Conservation (phyloP, 2,113 vertebrate species). For the Phalacrocorax brasilianus region DNA sequence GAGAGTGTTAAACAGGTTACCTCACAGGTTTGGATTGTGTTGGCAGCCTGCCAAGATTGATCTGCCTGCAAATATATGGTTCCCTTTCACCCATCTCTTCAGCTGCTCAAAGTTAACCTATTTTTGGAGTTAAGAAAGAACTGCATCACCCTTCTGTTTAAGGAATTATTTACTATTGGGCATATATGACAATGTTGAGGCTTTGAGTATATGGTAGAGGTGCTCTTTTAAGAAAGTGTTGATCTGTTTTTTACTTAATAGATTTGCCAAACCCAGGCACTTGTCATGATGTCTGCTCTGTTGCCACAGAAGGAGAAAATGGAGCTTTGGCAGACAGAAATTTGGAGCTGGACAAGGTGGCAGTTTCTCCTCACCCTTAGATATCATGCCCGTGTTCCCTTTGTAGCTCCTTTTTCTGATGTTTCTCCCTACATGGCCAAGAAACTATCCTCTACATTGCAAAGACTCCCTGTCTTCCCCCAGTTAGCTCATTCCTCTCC, state of each 20-base stretch:
- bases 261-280: background rate
- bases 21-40: constrained; percentile 61
- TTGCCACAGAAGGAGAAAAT: background rate
- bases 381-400: background rate
- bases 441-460: background rate
- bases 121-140: constrained; percentile 2
- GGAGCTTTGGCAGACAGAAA: background rate
- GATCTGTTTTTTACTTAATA: constrained; percentile 36
- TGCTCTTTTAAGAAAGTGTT: constrained; percentile 49
- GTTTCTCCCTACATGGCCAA: background rate
- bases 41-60: constrained; percentile 73
- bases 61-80: constrained; percentile 25
- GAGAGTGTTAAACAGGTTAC: constrained; percentile 74
- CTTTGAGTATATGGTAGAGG: constrained; percentile 43
- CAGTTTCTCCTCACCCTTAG: background rate
- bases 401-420: background rate
- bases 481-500: background rate
- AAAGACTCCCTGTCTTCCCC: background rate
- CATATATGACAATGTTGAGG: constrained; percentile 31
- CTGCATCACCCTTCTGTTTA: background rate
- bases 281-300: background rate
- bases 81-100: constrained; percentile 16
- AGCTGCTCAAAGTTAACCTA: background rate
- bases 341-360: background rate
- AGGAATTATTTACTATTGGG: constrained; percentile 18